phyloP scores from a whole-genome alignment of 2,113 vertebrate genomes.

The Nannobrachium achirus region DNA sequence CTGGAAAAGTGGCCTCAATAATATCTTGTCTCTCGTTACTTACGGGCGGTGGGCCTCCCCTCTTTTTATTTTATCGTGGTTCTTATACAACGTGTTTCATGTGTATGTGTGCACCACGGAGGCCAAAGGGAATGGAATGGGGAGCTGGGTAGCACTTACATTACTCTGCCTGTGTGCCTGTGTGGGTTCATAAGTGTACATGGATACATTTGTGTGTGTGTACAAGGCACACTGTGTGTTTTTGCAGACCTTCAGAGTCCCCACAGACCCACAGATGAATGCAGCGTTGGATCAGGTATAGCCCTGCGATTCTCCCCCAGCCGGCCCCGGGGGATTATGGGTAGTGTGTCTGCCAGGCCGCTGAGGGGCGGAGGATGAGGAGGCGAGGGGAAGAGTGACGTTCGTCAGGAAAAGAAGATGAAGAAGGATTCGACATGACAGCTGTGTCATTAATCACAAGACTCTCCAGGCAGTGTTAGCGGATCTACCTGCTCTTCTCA shows the following conservation, averaged over 20 bases:
- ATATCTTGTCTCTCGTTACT: constrained; percentile 46
- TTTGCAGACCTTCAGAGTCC: constrained; percentile 58
- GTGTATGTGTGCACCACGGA: constrained; percentile 9
- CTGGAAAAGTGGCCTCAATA: constrained; percentile 40
- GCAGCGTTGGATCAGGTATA: constrained; percentile 73
- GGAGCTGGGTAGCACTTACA: background rate
- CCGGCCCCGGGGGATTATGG: constrained; percentile 64
- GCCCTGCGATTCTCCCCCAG: constrained; percentile 61
- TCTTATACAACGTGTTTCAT: constrained; percentile 20
- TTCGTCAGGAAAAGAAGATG: constrained; percentile 55
- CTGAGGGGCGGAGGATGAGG: constrained; percentile 13
- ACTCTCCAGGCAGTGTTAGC: constrained; percentile 51
- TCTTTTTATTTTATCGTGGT: background rate
- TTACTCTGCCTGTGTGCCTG: background rate
- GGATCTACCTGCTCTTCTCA: constrained; percentile 47
- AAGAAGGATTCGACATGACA: constrained; percentile 64
- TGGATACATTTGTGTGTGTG: background rate
- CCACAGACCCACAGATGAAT: constrained; percentile 69
- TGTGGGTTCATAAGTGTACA: background rate
- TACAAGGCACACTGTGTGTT: constrained; percentile 29
- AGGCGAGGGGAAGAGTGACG: constrained; percentile 28
- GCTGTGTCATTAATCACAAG: constrained; percentile 60
- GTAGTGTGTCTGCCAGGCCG: constrained; percentile 51
- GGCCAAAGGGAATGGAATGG: constrained; percentile 10
- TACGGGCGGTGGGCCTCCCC: constrained; percentile 7